Evolutionary conservation across 2,113 vertebrate genomes (phyloP).

Genomic region (human): DNA sequence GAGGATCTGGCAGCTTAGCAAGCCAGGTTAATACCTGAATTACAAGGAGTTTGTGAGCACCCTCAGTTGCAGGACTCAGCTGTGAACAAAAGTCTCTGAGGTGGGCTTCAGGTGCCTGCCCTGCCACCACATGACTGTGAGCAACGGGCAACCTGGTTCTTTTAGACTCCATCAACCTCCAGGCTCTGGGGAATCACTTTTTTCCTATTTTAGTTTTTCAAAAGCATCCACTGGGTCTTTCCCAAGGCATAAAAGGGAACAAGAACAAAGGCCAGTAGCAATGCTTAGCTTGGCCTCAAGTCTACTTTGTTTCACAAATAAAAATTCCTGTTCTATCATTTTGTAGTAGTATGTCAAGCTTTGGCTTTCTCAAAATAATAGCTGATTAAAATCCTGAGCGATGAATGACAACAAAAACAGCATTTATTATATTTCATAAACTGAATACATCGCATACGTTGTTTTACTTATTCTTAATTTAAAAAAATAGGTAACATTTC

Average conservation of each 20-base stretch:
- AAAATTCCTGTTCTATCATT: conserved; percentile 34
- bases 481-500: not conserved
- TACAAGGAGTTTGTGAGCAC: conserved; percentile 64
- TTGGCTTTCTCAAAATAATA: conserved; percentile 38
- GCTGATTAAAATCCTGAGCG: conserved; percentile 10
- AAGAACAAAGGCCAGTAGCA: conserved; percentile 55
- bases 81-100: conserved; percentile 39
- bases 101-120: not conserved
- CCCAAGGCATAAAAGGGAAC: conserved; percentile 9
- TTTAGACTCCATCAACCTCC: not conserved
- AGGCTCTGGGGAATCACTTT: conserved; percentile 55
- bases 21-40: conserved; percentile 79
- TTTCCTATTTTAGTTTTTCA: conserved; percentile 53
- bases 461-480: not conserved
- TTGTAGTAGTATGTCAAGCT: not conserved
- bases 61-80: conserved; percentile 38
- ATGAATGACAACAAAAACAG: not conserved
- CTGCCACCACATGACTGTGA: not conserved
- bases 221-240: conserved; percentile 40
- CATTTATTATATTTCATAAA: not conserved
- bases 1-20: conserved; percentile 72
- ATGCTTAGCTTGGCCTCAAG: conserved; percentile 37
- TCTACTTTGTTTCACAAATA: conserved; percentile 35
- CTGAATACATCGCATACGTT: not conserved
- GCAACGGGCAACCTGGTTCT: not conserved